Evolutionary conservation across 2,888 invertebrate species (phyloP).

Genomic region (Dasysyrphus albostriatus): DNA sequence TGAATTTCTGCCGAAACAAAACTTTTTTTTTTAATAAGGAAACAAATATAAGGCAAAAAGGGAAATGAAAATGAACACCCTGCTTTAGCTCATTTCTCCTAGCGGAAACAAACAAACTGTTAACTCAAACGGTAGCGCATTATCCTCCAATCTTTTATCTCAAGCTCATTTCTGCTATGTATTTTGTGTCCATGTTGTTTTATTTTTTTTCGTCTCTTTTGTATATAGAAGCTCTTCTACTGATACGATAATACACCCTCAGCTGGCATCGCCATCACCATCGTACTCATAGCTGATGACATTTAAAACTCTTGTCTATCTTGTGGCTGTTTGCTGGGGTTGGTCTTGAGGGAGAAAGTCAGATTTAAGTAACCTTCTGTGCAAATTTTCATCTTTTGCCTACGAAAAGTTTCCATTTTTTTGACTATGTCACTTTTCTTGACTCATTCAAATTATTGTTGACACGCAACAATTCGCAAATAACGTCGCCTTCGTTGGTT

Average conservation of each 20-base stretch:
- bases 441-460: constrained; percentile 71
- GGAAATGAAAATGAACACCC: constrained; percentile 47
- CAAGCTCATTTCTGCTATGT: constrained; percentile 63
- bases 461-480: constrained; percentile 65
- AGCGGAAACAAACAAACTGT: constrained; percentile 73
- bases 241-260: not conserved
- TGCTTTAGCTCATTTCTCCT: constrained; percentile 58
- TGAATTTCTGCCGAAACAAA: constrained; percentile 40
- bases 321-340: constrained; percentile 22
- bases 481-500: constrained; percentile 32
- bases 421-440: constrained; percentile 67
- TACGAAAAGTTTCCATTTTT: constrained; percentile 57
- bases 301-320: constrained; percentile 23
- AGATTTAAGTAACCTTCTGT: constrained; percentile 32
- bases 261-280: not conserved
- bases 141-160: constrained; percentile 71
- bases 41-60: constrained; percentile 21
- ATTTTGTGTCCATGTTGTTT: constrained; percentile 44
- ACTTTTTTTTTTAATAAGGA: constrained; percentile 11
- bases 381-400: constrained; percentile 57
- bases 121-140: constrained; percentile 73
- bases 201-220: constrained; percentile 28
- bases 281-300: constrained; percentile 8
- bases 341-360: constrained; percentile 3
- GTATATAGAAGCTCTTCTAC: not conserved